A percentile compares a stretch with the other conserved stretches of the same genome.
Evolutionary conservation across 2,797 vertebrate species (phyloP).

Genomic region (Balearica regulorum): DNA sequence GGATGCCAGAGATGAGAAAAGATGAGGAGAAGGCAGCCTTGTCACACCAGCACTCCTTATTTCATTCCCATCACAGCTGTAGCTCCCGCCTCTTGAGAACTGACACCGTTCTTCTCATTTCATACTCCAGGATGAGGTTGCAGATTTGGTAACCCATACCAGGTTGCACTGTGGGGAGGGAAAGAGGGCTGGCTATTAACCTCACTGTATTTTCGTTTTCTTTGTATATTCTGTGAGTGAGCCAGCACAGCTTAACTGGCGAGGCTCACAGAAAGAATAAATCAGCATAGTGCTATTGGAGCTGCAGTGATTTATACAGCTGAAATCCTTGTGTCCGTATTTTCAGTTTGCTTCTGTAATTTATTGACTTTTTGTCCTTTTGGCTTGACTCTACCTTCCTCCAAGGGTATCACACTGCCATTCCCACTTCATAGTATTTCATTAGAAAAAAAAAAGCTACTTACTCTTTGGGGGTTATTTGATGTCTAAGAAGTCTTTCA

Average conservation of each 20-base stretch:
- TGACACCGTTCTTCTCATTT: neutral
- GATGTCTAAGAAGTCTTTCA: conserved; percentile 1
- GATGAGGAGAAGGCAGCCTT: neutral
- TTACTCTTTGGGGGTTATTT: neutral
- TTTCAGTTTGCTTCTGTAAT: conserved; percentile 43
- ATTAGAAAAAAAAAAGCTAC: neutral
- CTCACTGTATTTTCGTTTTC: neutral
- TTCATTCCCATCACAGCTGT: conserved; percentile 10
- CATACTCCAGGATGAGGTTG: neutral
- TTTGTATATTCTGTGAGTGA: neutral
- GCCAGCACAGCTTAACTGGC: neutral
- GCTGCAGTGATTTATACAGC: conserved; percentile 1
- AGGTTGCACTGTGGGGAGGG: neutral
- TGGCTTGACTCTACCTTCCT: conserved; percentile 18
- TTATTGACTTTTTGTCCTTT: conserved; percentile 50
- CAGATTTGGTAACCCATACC: neutral
- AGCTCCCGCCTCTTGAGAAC: neutral
- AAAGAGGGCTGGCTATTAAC: neutral
- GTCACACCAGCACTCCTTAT: neutral
- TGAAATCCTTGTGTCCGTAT: conserved; percentile 3
- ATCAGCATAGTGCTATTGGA: neutral
- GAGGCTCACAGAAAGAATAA: conserved; percentile 28
- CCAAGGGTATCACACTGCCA: conserved; percentile 5
- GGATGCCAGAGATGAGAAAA: neutral
- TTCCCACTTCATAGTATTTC: conserved; percentile 16